These are phyloP conservation scores for Dendrolimus punctatus DNA, from an alignment of 1,140 invertebrate species.

Conservation along the genomic window DNA sequence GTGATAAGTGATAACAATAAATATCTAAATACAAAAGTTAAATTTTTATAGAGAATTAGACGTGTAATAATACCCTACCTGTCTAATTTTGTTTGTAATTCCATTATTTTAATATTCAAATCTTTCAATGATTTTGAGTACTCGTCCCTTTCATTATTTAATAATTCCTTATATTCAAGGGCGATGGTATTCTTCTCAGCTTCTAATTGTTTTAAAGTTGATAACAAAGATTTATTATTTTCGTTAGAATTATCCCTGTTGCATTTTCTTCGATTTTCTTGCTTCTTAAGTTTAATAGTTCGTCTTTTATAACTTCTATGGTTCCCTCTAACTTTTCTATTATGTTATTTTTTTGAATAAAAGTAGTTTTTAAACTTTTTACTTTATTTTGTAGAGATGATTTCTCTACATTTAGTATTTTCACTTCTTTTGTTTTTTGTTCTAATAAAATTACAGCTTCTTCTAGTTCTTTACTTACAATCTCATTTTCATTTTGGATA, in stretches of 20 bases:
- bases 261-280: conserved; percentile 21
- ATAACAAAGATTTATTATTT: conserved; percentile 43
- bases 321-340: conserved; percentile 29
- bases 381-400: conserved; percentile 27
- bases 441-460: conserved; percentile 25
- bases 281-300: conserved; percentile 32
- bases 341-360: conserved; percentile 32
- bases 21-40: not conserved
- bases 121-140: conserved; percentile 47
- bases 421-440: conserved; percentile 29
- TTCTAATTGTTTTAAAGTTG: conserved; percentile 49
- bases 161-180: conserved; percentile 52
- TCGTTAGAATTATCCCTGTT: conserved; percentile 24
- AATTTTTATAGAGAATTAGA: conserved; percentile 1
- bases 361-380: conserved; percentile 28
- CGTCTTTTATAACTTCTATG: conserved; percentile 30
- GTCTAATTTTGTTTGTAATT: conserved; percentile 45
- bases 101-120: conserved; percentile 41
- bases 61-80: conserved; percentile 29
- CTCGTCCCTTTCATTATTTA: conserved; percentile 53
- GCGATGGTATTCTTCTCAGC: conserved; percentile 51
- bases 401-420: conserved; percentile 33
- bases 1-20: conserved; percentile 18
- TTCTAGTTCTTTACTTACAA: conserved; percentile 26
- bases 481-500: conserved; percentile 24